phyloP scores from a whole-genome alignment of 2,797 vertebrate species.

The Sebastes iracundus region DNA sequence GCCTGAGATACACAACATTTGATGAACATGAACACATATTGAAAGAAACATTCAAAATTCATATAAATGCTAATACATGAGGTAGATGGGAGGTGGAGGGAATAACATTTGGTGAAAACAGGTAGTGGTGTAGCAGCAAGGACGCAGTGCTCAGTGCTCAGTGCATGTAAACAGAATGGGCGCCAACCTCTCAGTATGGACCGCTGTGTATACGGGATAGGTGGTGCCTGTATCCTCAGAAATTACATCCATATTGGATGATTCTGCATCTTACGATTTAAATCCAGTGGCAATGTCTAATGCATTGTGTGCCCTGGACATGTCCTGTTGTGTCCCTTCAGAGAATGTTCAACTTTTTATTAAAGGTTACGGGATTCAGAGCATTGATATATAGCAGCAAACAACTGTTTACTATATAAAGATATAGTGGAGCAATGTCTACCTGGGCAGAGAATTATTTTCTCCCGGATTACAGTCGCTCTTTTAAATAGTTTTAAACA shows the following conservation, averaged over 20 bases:
- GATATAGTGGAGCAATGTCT: too few relatives aligned
- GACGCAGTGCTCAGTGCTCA: background rate
- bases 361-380: too few relatives aligned
- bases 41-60: background rate
- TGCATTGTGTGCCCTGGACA: too few relatives aligned
- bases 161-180: background rate
- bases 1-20: background rate
- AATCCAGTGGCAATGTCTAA: background rate
- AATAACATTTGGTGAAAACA: background rate
- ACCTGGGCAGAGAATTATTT: too few relatives aligned
- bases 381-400: too few relatives aligned
- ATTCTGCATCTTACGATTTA: background rate
- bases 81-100: background rate
- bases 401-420: too few relatives aligned
- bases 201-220: background rate
- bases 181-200: background rate
- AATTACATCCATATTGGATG: background rate
- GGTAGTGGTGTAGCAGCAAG: background rate
- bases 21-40: background rate
- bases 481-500: fast-evolving
- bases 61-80: background rate
- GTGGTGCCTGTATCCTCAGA: background rate
- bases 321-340: too few relatives aligned
- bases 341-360: too few relatives aligned
- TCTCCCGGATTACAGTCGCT: too few relatives aligned